phyloP scores from a whole-genome alignment of 2,797 vertebrate genomes.

The Adrianichthys oophorus region DNA sequence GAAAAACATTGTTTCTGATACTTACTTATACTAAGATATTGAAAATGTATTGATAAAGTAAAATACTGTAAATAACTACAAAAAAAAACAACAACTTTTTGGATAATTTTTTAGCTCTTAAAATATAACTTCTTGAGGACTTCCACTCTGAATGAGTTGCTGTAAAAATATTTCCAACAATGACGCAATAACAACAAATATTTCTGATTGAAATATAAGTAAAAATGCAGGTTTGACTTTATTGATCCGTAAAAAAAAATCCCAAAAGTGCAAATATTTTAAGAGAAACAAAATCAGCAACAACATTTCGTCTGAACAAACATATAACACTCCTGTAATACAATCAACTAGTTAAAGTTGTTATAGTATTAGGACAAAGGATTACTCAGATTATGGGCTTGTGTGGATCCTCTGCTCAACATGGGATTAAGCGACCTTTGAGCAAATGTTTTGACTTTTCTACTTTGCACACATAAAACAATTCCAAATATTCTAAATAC shows the following conservation, averaged over 20 bases:
- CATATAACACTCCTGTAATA: conserved; percentile 31
- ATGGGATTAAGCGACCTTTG: conserved; percentile 33
- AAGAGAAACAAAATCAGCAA: conserved; percentile 11
- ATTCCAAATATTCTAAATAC: conserved; percentile 5
- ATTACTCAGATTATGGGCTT: conserved; percentile 43
- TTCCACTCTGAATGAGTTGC: background rate
- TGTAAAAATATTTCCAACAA: conserved; percentile 7
- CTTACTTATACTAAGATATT: no score
- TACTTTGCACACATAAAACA: conserved; percentile 4
- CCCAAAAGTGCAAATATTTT: background rate
- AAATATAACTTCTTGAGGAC: background rate
- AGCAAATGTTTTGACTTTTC: conserved; percentile 9
- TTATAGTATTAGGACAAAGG: conserved; percentile 43
- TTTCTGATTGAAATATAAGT: no score
- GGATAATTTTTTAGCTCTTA: background rate
- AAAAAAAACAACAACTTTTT: conserved; percentile 1
- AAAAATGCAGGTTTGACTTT: no score
- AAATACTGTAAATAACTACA: background rate
- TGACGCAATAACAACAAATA: background rate
- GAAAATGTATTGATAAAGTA: no score
- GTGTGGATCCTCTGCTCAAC: conserved; percentile 16
- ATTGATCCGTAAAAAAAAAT: background rate
- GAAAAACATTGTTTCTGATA: no score
- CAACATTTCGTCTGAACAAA: conserved; percentile 4
- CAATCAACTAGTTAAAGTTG: conserved; percentile 49